Evolutionary conservation across 2,888 invertebrate species (phyloP).

Genomic region (Papilio demoleus): DNA sequence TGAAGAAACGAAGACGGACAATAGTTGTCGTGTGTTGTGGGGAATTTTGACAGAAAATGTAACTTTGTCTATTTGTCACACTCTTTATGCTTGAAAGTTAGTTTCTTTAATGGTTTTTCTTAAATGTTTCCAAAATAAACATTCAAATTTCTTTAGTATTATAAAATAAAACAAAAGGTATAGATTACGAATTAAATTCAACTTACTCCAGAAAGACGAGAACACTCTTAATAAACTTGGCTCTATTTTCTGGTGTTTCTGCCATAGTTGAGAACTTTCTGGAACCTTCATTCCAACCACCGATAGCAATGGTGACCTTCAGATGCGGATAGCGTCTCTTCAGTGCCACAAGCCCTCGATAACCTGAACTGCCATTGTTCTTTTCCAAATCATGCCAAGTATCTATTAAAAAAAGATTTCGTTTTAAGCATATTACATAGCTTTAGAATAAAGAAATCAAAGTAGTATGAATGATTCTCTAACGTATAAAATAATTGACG

Average conservation of each 20-base stretch:
- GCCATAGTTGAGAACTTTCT: constrained; percentile 86
- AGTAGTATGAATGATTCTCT: no score
- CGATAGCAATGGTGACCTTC: constrained; percentile 91
- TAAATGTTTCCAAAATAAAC: no score
- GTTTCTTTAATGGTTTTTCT: no score
- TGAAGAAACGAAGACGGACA: no score
- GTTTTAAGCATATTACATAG: no score
- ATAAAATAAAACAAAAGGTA: no score
- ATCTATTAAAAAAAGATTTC: constrained; percentile 42
- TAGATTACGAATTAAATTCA: constrained; percentile 2
- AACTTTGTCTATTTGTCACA: no score
- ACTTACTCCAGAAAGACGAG: constrained; percentile 86
- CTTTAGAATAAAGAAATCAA: no score
- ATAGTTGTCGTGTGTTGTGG: no score
- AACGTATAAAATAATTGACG: neutral
- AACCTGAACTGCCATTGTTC: constrained; percentile 88
- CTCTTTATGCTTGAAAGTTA: no score
- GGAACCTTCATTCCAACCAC: constrained; percentile 97
- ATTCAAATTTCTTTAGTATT: no score
- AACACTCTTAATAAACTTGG: constrained; percentile 87
- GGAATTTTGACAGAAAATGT: no score
- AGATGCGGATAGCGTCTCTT: constrained; percentile 88
- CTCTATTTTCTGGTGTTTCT: constrained; percentile 84
- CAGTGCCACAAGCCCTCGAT: constrained; percentile 86
- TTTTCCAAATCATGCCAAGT: constrained; percentile 86